phyloP scores from a whole-genome alignment of 2,888 invertebrate species.

The Monoplex corrugatus region DNA sequence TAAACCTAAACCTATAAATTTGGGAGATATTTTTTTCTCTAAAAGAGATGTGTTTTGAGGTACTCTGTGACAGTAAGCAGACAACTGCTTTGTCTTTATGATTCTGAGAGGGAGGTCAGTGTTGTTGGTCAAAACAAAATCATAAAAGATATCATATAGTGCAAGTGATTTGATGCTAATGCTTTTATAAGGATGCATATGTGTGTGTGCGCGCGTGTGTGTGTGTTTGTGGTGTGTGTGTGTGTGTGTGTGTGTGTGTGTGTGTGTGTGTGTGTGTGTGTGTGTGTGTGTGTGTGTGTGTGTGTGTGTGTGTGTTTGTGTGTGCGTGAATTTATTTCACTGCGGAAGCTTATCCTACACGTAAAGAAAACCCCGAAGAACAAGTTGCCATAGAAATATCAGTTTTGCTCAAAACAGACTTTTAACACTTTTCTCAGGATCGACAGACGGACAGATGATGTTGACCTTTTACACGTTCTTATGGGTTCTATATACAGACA shows the following conservation, averaged over 20 bases:
- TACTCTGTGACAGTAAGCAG: too few relatives aligned
- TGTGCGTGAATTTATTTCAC: background rate
- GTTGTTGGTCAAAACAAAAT: background rate
- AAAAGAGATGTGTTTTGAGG: too few relatives aligned
- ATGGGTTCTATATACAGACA: too few relatives aligned
- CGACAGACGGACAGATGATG: background rate
- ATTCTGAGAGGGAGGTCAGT: too few relatives aligned
- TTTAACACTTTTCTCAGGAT: background rate
- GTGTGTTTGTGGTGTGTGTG: background rate
- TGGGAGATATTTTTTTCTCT: too few relatives aligned
- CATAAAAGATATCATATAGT: background rate
- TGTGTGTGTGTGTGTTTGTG: conserved; percentile 30
- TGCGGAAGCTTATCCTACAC: background rate
- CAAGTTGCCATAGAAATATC: background rate
- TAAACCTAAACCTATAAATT: too few relatives aligned
- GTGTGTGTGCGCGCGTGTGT: background rate
- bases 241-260: conserved; percentile 12
- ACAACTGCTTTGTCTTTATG: too few relatives aligned
- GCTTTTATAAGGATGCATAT: background rate
- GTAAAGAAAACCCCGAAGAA: background rate
- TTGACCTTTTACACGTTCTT: too few relatives aligned
- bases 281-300: conserved; percentile 39
- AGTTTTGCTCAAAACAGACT: background rate
- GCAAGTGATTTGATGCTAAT: background rate
- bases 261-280: conserved; percentile 42